Evolutionary conservation across 2,113 vertebrate genomes (phyloP).

Genomic region (Mus spicilegus): DNA sequence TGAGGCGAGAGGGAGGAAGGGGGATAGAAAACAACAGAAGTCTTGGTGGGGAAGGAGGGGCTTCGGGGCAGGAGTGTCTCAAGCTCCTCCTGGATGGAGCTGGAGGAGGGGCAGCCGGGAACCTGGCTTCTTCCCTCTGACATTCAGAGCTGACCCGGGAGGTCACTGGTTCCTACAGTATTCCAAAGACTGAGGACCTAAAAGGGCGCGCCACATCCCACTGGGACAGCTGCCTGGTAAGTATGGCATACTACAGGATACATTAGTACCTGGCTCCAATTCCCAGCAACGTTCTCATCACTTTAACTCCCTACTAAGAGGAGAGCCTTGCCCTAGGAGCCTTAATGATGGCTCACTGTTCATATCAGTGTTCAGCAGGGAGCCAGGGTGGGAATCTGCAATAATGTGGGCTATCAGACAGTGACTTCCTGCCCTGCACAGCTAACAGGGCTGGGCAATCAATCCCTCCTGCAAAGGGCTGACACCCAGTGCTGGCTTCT

Average conservation of each 20-base stretch:
- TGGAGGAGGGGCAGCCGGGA: constrained; percentile 52
- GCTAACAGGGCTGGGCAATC: not conserved
- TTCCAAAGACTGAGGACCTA: not conserved
- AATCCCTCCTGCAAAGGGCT: not conserved
- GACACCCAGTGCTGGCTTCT: not conserved
- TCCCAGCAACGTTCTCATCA: not conserved
- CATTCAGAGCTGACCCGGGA: not conserved
- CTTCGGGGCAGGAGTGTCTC: not conserved
- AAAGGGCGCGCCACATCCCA: not conserved
- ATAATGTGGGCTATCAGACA: too few species aligned
- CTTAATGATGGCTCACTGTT: not conserved
- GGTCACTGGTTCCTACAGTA: constrained; percentile 22
- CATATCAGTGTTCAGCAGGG: not conserved
- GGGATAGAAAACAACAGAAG: not conserved
- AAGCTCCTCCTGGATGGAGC: not conserved
- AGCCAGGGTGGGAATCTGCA: not conserved
- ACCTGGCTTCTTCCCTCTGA: constrained; percentile 23
- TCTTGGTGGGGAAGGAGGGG: constrained; percentile 10
- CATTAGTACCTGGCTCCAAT: not conserved
- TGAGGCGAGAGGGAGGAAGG: not conserved
- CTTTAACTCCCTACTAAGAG: not conserved
- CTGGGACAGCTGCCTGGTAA: constrained; percentile 45
- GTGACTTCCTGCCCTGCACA: not conserved
- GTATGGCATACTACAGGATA: not conserved
- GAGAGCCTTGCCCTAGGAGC: not conserved